Base-by-base conservation (phyloP, 2,113 vertebrate genomes). In the Australoheros scitulus region DNA sequence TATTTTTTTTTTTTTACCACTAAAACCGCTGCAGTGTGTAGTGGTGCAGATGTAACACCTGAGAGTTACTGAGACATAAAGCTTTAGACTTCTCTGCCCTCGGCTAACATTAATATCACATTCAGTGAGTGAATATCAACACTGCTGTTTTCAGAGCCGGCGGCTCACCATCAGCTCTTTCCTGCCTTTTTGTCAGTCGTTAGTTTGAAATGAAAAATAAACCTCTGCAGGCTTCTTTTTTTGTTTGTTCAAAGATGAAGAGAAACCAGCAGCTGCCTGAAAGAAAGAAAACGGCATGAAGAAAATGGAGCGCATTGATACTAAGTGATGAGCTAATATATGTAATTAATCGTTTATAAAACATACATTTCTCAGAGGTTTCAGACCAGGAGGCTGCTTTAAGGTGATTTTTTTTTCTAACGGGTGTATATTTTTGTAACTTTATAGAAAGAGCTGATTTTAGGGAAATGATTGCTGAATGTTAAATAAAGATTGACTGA, bases 391-490 rank as follows among this genome's bases (percentile, higher is more conserved):
- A 84, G 22, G 64, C 22, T 47, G 1, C n/a, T 43, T 43, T 32
- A 59, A 60, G 32, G 34, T 58, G 64, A 72, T 78, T 75, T 80
- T 83, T 84, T 34, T 83, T 84, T 91, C 78, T 83, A 81, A 81
- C 76, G 36, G 36, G 24, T 34, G 8, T 76, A n/a, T 83, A 82
- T 85, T 87, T 91, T 90, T 92, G 47, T 88, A 78, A 63, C 77
- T 72, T 79, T 41, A 18, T 20, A 56, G 7, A 8, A 75, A 64
- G 32, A n/a, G 26, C 13, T 55, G 68, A 72, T 55, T 32, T 72
- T 2, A 18, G 47, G 11, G 0, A 72, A 55, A 32, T 70, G 65
- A 77, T 85, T 13, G 17, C 38, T 55, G 15, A 82, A 4, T 81
- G 10, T 57, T 47, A 9, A 32, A 18, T 47, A 70, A 52, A 20